Base-by-base conservation (phyloP, 2,797 vertebrate species). In the Melanotaenia maccullochi region DNA sequence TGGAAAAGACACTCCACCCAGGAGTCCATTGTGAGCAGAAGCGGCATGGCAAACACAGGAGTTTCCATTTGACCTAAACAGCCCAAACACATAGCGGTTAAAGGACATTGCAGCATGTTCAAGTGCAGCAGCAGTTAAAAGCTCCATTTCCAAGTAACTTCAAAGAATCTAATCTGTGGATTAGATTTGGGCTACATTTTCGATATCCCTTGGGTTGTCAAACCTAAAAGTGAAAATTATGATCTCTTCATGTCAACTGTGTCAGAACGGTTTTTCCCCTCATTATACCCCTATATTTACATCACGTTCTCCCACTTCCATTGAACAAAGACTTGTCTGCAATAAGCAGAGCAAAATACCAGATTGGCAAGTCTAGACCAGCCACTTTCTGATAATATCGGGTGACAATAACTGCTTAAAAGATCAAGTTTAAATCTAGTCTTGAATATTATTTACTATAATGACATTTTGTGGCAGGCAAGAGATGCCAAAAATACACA, bases 1-100 rank as follows among this genome's bases (percentile, higher is more conserved):
- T 93, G 84, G 84, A 98, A 98, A 1, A 96, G 84, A 35, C 90
- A 85, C 87, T 96, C 94, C 36, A 90, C 82, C 73, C 90, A 91
- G 0, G 91, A 86, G 84, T 99, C 96, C 60, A 82, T 74, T 14
- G 35, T 33, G 1, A 98, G 91, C 18, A 99, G 93, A 6, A 95
- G 83, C 0, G 96, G 97, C 81, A 99, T 79, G 1, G 96, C 97
- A 82, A 97, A 98, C 4, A 98, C 95, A 0, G 97, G 97, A 22
- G 93, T 96, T 75, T 98, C 97, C 73, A 68, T 74, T 52, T 92
- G 75, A 86, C 96, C 97, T 99, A 87, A 11, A 44, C 68, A 65
- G 65, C 60, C 79, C 57, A 85, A 47, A 57, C 42, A 47, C 4
- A 13, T 20, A 52, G 35, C 11, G 25, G 67, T 73, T 51, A 44